Conservation (phyloP, 2,797 vertebrate species). For the Cynodonichthys magdalenae region DNA sequence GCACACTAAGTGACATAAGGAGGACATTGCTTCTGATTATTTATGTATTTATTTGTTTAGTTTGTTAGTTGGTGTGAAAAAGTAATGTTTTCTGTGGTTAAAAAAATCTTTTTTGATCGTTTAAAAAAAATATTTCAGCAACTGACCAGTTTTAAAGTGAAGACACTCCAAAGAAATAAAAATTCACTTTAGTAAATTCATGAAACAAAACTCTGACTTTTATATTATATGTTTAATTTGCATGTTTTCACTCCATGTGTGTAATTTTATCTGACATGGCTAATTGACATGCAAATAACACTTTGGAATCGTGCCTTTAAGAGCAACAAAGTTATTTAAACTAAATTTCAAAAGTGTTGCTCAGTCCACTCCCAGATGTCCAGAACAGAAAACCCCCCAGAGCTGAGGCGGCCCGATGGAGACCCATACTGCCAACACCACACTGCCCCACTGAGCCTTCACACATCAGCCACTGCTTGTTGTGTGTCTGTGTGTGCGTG, state of each 20-base stretch:
- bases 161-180: too few relatives aligned
- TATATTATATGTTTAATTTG: too few relatives aligned
- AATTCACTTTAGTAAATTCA: too few relatives aligned
- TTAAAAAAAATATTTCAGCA: too few relatives aligned
- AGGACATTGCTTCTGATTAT: neutral
- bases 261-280: neutral
- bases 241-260: too few relatives aligned
- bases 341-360: slow-evolving; percentile 37
- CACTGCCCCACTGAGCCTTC: slow-evolving; percentile 50
- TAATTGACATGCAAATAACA: too few relatives aligned
- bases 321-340: slow-evolving; percentile 23
- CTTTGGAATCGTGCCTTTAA: neutral
- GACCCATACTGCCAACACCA: slow-evolving; percentile 63
- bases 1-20: neutral
- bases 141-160: too few relatives aligned
- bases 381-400: slow-evolving; percentile 26
- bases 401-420: slow-evolving; percentile 35
- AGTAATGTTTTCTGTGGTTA: neutral
- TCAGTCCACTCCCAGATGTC: slow-evolving; percentile 27
- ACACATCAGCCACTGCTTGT: slow-evolving; percentile 65
- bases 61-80: neutral
- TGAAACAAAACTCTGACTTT: too few relatives aligned
- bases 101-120: too few relatives aligned
- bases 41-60: too few relatives aligned
- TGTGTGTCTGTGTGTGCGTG: slow-evolving; percentile 11